Conservation (phyloP, 2,113 vertebrate species). For the Anser cygnoides region DNA sequence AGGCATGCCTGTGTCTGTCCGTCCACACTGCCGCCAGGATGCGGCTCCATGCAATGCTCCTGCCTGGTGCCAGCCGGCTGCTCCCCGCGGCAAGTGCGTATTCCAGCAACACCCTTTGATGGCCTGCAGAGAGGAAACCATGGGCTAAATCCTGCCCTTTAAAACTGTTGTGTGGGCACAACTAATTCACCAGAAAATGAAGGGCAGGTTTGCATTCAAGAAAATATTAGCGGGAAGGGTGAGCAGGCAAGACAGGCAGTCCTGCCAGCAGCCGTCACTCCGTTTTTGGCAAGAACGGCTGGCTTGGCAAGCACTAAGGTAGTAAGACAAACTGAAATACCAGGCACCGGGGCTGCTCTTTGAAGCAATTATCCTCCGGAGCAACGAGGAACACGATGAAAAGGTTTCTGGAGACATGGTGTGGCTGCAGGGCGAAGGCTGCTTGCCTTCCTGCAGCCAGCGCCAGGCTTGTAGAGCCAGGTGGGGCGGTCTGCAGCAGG, state of each 20-base stretch:
- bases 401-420: conserved; percentile 64
- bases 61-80: too few relatives aligned
- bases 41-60: too few relatives aligned
- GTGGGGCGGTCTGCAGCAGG: not conserved
- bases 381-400: conserved; percentile 65
- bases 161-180: conserved; percentile 53
- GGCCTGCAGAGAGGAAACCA: conserved; percentile 19
- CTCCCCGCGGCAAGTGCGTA: conserved; percentile 45
- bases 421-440: conserved; percentile 25
- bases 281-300: conserved; percentile 70
- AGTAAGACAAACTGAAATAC: conserved; percentile 74
- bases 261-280: conserved; percentile 73
- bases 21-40: not conserved
- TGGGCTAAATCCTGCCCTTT: not conserved
- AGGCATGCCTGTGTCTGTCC: not conserved
- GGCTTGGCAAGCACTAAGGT: conserved; percentile 66
- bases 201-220: conserved; percentile 75
- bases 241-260: conserved; percentile 38
- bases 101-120: conserved; percentile 67
- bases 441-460: conserved; percentile 58
- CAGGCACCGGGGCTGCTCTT: conserved; percentile 66
- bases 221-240: conserved; percentile 64
- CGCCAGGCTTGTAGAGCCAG: not conserved
- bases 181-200: conserved; percentile 72
- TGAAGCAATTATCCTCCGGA: conserved; percentile 76